A percentile compares a stretch with the other conserved stretches of the same genome.
phyloP scores from a whole-genome alignment of 2,113 vertebrate species.

The Cranoglanis bouderius region DNA sequence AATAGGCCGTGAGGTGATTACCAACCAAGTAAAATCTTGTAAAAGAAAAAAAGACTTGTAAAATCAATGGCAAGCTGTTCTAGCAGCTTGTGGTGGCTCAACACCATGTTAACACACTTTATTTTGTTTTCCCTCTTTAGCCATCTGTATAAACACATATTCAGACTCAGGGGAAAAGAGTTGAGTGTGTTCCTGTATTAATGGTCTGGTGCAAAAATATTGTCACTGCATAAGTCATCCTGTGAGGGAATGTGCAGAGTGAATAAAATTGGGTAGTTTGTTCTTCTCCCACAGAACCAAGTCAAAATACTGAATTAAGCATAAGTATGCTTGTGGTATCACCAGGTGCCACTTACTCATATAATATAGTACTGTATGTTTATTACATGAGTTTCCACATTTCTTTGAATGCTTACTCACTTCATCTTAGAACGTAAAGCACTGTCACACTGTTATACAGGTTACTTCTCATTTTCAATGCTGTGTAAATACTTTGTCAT shows the following conservation, averaged over 20 bases:
- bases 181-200: not conserved
- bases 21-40: no score
- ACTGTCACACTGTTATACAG: no score
- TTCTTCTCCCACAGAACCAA: not conserved
- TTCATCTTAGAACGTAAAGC: not conserved
- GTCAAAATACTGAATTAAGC: not conserved
- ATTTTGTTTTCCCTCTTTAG: not conserved
- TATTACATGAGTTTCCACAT: not conserved
- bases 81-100: not conserved
- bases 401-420: not conserved
- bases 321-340: not conserved
- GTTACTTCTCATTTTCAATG: not conserved
- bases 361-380: not conserved
- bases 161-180: not conserved
- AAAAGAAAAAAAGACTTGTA: no score
- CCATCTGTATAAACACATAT: not conserved
- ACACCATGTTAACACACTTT: not conserved
- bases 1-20: no score
- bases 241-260: not conserved
- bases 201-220: not conserved
- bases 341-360: not conserved
- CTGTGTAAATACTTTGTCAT: no score
- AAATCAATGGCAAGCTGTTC: not conserved
- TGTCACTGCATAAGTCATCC: not conserved
- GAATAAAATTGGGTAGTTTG: not conserved